Conservation (phyloP, 2,113 vertebrate genomes). For the Sula dactylatra region DNA sequence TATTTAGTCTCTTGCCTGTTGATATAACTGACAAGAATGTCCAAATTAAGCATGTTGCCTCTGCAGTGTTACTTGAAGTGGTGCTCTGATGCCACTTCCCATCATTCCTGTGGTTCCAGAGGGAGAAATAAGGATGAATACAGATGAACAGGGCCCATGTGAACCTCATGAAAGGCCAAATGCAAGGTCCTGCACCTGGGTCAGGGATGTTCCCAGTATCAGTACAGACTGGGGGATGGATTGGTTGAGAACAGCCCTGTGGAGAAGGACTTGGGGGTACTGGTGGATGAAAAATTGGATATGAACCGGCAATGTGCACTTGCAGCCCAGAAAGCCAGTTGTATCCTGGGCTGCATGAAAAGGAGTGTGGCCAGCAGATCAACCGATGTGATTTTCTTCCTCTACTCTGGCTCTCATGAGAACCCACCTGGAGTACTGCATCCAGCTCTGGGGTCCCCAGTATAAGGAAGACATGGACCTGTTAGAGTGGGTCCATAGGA, state of each 20-base stretch:
- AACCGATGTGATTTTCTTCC: neutral
- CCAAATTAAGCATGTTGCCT: neutral
- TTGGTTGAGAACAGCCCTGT: neutral
- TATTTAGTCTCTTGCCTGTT: neutral
- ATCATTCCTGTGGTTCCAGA: neutral
- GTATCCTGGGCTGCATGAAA: neutral
- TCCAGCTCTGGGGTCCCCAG: neutral
- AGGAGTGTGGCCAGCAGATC: neutral
- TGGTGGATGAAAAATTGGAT: neutral
- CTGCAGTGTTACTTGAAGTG: neutral
- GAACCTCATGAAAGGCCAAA: neutral
- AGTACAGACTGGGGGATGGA: neutral
- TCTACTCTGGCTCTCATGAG: neutral
- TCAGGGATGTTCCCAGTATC: neutral
- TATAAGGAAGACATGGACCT: no score
- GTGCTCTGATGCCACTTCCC: neutral
- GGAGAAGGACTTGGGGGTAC: neutral
- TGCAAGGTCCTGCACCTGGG: neutral
- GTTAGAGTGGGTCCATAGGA: neutral
- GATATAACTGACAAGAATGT: neutral
- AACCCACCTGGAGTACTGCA: neutral
- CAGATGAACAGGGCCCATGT: neutral
- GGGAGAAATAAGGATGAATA: neutral
- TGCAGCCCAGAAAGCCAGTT: neutral
- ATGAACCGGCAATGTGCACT: fast-evolving